Percentiles rank a stretch among this genome's conserved stretches.
Conservation (phyloP, 2,113 vertebrate species). For the Eira barbara region DNA sequence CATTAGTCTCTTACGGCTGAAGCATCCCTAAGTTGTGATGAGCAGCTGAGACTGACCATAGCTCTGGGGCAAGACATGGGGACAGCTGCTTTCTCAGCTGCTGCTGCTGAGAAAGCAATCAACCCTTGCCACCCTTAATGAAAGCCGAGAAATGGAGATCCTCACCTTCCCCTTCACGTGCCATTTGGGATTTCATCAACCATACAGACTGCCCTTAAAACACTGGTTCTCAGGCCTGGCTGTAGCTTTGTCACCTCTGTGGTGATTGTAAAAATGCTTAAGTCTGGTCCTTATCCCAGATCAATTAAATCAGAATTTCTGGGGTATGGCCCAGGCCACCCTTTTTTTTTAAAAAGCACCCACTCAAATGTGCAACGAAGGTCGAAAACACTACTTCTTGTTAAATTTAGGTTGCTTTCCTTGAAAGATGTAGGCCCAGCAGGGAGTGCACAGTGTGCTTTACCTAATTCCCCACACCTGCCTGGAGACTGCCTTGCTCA, state of each 20-base stretch:
- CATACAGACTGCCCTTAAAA: not conserved
- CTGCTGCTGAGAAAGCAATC: not conserved
- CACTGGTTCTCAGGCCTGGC: not conserved
- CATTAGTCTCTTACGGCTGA: not conserved
- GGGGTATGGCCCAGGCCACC: not conserved
- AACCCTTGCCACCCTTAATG: not conserved
- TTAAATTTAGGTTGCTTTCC: constrained; percentile 14
- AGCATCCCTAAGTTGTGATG: not conserved
- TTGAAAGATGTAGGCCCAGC: not conserved
- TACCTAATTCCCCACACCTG: not conserved
- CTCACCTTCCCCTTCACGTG: not conserved
- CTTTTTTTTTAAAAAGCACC: not conserved
- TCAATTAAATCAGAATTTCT: constrained; percentile 3
- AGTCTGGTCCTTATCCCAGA: not conserved
- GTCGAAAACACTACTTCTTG: not conserved
- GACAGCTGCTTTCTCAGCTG: not conserved
- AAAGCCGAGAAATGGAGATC: not conserved
- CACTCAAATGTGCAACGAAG: not conserved
- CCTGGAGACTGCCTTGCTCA: not conserved
- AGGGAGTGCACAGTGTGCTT: not conserved
- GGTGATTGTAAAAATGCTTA: not conserved
- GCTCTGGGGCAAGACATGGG: not conserved
- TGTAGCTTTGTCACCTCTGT: not conserved
- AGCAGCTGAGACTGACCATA: not conserved
- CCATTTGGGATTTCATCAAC: not conserved